Percentiles rank a stretch among this genome's conserved stretches.
Evolutionary conservation across 2,797 vertebrate genomes (phyloP).

Genomic region (Enteromius afrohamiltoni): DNA sequence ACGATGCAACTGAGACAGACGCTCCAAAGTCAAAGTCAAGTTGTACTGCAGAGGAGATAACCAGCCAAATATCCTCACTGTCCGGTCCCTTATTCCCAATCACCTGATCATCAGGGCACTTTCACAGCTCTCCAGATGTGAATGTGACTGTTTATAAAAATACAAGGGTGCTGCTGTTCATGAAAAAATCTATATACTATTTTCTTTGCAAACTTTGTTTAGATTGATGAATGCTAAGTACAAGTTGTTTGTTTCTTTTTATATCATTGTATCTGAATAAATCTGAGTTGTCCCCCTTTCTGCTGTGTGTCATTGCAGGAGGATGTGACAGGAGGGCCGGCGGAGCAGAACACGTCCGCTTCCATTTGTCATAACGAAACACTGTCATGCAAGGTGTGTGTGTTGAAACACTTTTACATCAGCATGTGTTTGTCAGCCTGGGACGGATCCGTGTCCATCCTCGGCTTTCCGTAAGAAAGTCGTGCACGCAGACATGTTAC

Average conservation of each 20-base stretch:
- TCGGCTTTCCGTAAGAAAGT: conserved; percentile 7
- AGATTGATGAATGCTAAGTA: conserved; percentile 19
- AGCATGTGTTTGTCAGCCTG: conserved; percentile 33
- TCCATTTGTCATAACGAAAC: conserved; percentile 52
- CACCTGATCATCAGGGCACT: conserved; percentile 33
- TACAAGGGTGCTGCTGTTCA: neutral
- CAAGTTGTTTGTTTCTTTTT: conserved; percentile 25
- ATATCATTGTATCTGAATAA: conserved; percentile 32
- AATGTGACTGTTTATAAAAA: neutral
- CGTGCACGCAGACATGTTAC: neutral
- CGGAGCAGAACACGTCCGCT: conserved; percentile 52
- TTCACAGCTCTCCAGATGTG: conserved; percentile 2
- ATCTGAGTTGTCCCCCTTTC: conserved; percentile 29
- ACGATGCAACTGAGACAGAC: conserved; percentile 15
- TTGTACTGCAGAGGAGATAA: conserved; percentile 45
- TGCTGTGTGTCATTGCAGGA: conserved; percentile 48
- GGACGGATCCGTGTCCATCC: conserved; percentile 27
- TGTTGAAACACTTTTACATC: conserved; percentile 38
- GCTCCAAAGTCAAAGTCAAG: conserved; percentile 38
- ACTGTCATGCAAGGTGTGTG: conserved; percentile 51
- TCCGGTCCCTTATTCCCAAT: conserved; percentile 38
- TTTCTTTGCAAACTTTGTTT: neutral
- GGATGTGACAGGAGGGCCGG: conserved; percentile 42
- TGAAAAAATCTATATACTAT: neutral
- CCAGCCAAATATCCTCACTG: conserved; percentile 40